Evolutionary conservation across 2,113 vertebrate genomes (phyloP).

Genomic region (Strigops habroptila): DNA sequence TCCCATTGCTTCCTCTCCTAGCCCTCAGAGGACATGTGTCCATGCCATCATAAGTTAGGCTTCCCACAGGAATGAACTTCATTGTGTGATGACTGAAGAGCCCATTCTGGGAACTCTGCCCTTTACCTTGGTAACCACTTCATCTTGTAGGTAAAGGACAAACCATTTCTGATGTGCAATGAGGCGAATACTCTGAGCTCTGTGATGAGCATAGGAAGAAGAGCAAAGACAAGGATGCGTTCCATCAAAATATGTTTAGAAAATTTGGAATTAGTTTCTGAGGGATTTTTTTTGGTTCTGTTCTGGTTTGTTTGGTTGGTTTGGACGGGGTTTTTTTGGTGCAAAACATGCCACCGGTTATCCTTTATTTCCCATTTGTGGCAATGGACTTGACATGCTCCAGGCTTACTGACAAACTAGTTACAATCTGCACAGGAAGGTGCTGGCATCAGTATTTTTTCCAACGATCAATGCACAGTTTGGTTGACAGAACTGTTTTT

Average conservation of each 20-base stretch:
- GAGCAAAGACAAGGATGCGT: not conserved
- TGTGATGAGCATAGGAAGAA: not conserved
- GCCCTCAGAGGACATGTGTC: not conserved
- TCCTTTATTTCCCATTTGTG: not conserved
- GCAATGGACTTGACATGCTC: not conserved
- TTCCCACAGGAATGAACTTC: not conserved
- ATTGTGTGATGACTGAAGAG: not conserved
- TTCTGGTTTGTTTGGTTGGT: no score
- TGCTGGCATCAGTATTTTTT: not conserved
- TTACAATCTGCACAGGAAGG: not conserved
- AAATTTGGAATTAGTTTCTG: not conserved
- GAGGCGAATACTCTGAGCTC: not conserved
- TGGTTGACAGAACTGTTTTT: not conserved
- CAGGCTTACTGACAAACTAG: not conserved
- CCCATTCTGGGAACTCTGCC: not conserved
- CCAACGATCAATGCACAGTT: not conserved
- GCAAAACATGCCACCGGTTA: not conserved
- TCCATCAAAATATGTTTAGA: not conserved
- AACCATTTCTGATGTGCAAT: not conserved
- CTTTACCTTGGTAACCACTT: not conserved
- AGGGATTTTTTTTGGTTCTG: not conserved
- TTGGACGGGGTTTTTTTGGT: not conserved
- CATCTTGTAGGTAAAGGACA: not conserved
- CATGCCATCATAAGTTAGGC: not conserved
- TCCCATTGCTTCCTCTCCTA: not conserved